phyloP scores from a whole-genome alignment of 2,113 vertebrate species.

The Odontesthes bonariensis region DNA sequence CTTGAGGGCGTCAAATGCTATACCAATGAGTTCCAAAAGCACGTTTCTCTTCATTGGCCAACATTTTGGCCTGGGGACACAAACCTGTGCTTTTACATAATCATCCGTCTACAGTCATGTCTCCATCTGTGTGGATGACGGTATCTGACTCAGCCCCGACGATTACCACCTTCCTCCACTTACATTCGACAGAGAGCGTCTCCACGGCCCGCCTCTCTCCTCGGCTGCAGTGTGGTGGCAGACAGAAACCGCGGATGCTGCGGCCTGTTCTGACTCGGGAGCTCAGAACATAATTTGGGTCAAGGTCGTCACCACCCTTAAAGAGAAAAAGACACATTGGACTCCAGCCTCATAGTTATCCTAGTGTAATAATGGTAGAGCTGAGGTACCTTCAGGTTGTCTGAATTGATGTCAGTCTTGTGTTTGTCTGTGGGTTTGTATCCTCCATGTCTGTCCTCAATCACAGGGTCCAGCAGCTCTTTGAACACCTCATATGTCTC shows the following conservation, averaged over 20 bases:
- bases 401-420: constrained; percentile 93
- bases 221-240: constrained; percentile 95
- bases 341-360: rapidly evolving
- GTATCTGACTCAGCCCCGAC: background rate
- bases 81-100: constrained; percentile 11
- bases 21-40: background rate
- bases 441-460: constrained; percentile 93
- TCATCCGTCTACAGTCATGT: background rate
- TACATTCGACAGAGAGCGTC: constrained; percentile 93
- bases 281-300: constrained; percentile 94
- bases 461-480: constrained; percentile 95
- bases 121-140: background rate
- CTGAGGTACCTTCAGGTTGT: constrained; percentile 88
- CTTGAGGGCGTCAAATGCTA: constrained; percentile 40
- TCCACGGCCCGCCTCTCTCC: constrained; percentile 94
- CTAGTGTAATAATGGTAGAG: too few species aligned
- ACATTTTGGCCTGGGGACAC: constrained; percentile 13
- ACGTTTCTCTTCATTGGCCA: background rate
- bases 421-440: constrained; percentile 96
- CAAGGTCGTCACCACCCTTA: constrained; percentile 95
- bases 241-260: constrained; percentile 93
- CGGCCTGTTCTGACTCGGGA: constrained; percentile 96
- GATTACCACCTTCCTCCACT: background rate
- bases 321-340: background rate
- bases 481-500: constrained; percentile 93